These are phyloP conservation scores for Platysteira castanea DNA, from an alignment of 2,113 vertebrate genomes.

Conservation along the genomic window DNA sequence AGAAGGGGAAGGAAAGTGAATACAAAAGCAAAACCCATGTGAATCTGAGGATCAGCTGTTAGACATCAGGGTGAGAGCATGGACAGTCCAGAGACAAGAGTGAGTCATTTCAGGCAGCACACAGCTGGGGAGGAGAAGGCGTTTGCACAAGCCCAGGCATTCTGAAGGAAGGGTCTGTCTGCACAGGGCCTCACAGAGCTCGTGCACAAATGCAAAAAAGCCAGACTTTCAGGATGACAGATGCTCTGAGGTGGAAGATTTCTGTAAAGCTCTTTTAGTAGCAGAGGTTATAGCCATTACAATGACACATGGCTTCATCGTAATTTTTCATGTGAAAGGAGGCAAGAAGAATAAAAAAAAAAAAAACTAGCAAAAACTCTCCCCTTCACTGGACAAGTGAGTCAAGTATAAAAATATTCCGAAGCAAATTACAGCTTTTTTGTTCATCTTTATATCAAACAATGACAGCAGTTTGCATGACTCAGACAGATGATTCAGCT, in stretches of 20 bases:
- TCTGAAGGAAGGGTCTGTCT: background rate
- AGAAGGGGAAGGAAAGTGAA: background rate
- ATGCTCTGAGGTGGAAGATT: background rate
- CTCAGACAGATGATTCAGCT: constrained; percentile 27
- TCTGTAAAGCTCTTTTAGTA: background rate
- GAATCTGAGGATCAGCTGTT: background rate
- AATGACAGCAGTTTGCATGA: constrained; percentile 49
- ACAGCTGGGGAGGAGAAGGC: background rate
- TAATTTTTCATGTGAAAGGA: background rate
- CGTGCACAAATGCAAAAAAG: background rate
- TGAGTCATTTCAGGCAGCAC: background rate
- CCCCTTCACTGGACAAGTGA: constrained; percentile 11
- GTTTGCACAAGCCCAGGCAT: background rate
- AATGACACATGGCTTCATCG: background rate
- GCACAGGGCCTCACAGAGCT: background rate
- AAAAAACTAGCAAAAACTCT: background rate
- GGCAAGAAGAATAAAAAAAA: background rate
- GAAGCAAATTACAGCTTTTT: constrained; percentile 38
- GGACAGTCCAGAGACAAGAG: background rate
- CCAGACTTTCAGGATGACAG: background rate
- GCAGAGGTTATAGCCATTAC: background rate
- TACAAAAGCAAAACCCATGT: background rate
- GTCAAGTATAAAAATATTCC: constrained; percentile 46
- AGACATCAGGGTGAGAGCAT: background rate
- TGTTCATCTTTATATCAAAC: constrained; percentile 38